Evolutionary conservation across 1,140 invertebrate genomes (phyloP), one percentile per base, ranked within the genome.

Genomic region (Subanguina moxae): DNA sequence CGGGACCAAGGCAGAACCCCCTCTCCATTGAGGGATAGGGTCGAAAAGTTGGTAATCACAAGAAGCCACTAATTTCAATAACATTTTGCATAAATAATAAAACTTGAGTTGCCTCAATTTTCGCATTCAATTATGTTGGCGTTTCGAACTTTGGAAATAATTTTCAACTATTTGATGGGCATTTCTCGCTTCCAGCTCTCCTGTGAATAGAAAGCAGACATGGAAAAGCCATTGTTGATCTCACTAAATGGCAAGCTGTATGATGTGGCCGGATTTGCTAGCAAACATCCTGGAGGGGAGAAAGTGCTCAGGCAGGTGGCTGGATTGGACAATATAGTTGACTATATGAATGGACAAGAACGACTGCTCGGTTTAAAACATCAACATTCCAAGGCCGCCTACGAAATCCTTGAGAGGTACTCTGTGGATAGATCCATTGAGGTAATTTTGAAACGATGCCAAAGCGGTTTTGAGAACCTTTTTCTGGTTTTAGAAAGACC

Each of bases 211-310:
- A 38, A 38, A 38, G 3, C 32, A n/a, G n/a, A n/a, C 32, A 61
- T 61, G 13, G 56, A 73, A 56, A 46, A 71, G 43, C 78, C 78
- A 19, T 58, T 82, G 19, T 64, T 72, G n/a, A 61, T 85, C 17
- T 65, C 78, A 27, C 57, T 78, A 17, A 67, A 77, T n/a, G 80
- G 78, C 5, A 76, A 78, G 43, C 75, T 83, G 17, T 85, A 84
- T 62, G 83, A 85, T 74, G 76, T 85, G 38, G 78, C 81, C 8
- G 75, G 82, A 13, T 85, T 85, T 62, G 78, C 75, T 3, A 69
- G 71, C 3, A 77, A 80, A 23, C 84, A 85, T 69, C 84, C 84
- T 1, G 84, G 84, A 23, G 84, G 84, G 0, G 64, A 67, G 11
- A 79, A 82, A 65, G 70, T 83, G 8, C 64, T 85, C 15, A 38